Evolutionary conservation across 2,797 vertebrate genomes (phyloP).

Genomic region (Sebastes reedi): DNA sequence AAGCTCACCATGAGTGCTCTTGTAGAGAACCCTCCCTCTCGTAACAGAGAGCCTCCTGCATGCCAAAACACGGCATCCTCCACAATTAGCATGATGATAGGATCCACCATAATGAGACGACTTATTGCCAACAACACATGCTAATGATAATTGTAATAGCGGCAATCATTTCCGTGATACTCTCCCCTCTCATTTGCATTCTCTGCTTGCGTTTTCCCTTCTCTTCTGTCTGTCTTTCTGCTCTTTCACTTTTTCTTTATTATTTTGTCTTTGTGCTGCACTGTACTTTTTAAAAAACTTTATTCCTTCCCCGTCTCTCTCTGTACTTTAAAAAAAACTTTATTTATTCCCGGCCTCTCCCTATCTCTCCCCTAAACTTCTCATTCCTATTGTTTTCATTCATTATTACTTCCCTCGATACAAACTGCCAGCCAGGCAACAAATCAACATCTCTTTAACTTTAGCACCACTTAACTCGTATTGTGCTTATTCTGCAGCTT

Average conservation of each 20-base stretch:
- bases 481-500: conserved; percentile 80
- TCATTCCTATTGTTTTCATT: conserved; percentile 63
- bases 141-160: conserved; percentile 84
- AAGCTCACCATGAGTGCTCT: conserved; percentile 15
- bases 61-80: conserved; percentile 69
- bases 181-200: conserved; percentile 72
- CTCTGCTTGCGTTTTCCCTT: conserved; percentile 62
- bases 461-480: conserved; percentile 76
- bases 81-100: conserved; percentile 73
- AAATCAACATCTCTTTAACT: conserved; percentile 82
- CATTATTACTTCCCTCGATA: conserved; percentile 74
- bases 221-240: conserved; percentile 35
- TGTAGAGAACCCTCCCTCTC: conserved; percentile 18
- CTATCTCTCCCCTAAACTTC: conserved; percentile 37
- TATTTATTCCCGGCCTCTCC: conserved; percentile 30
- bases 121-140: conserved; percentile 74
- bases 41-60: conserved; percentile 53
- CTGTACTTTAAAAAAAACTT: conserved; percentile 12
- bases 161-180: conserved; percentile 73
- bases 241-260: conserved; percentile 17
- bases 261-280: conserved; percentile 40
- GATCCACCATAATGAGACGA: conserved; percentile 75
- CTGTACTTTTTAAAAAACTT: conserved; percentile 41
- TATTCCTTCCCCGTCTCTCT: conserved; percentile 35
- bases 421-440: conserved; percentile 70